Evolutionary conservation across 2,888 invertebrate species (phyloP).

Genomic region (Lochmaea crataegi): DNA sequence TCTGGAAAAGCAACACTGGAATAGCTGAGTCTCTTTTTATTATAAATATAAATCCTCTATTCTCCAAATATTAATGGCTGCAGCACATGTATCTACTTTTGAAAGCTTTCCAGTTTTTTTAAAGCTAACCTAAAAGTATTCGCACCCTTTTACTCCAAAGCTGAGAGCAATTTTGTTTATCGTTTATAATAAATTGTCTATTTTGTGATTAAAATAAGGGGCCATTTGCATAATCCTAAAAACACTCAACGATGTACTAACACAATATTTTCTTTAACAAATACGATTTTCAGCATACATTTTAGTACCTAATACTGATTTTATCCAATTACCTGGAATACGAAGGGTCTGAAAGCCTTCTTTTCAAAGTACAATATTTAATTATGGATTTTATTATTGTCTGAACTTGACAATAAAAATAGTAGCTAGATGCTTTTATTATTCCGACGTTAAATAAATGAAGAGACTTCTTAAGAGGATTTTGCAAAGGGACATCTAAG

Average conservation of each 20-base stretch:
- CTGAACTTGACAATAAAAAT: not conserved
- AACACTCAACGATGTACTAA: not conserved
- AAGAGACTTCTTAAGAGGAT: no score
- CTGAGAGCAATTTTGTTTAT: not conserved
- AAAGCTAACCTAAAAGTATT: not conserved
- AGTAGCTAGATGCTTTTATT: no score
- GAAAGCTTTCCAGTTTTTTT: no score
- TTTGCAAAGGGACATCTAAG: no score
- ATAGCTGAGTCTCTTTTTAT: no score
- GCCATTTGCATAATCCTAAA: not conserved
- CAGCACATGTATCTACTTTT: no score
- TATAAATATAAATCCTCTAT: no score
- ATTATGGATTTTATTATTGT: not conserved
- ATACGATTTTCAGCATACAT: not conserved
- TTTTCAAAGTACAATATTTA: slow-evolving; percentile 4
- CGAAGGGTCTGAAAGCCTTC: not conserved
- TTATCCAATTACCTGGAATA: slow-evolving; percentile 2
- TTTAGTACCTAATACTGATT: not conserved
- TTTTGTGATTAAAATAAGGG: not conserved
- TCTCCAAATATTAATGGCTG: no score
- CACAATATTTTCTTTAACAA: not conserved
- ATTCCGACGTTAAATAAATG: no score
- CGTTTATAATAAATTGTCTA: not conserved
- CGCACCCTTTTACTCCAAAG: not conserved
- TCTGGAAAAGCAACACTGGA: no score